Evolutionary conservation across 2,888 invertebrate genomes (phyloP), one percentile per base, ranked within the genome.

Genomic region (Calliopum simillimum): DNA sequence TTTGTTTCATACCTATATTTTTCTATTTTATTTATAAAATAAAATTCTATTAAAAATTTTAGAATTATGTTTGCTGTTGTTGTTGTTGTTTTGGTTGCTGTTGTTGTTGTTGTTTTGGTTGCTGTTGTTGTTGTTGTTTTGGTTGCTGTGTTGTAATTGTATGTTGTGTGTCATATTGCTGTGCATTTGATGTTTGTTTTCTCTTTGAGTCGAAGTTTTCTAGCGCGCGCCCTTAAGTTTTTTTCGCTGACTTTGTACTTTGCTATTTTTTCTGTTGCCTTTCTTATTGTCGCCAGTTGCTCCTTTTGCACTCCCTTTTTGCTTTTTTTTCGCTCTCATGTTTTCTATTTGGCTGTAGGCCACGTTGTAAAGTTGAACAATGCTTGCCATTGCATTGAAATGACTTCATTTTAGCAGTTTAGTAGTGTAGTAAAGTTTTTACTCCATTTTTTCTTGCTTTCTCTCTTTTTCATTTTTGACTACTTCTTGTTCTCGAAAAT

Each of bases 1-100:
- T 65, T 43, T 21, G 51, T 19, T 21, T 63, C 2, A 14, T 23
- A 21, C 23, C 12, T 56, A 23, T 4, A 33, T 8, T 33, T 33
- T 33, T 4, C 14, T 14, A 8, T 59, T 43, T 16, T 16, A 25
- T 56, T n/a, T 55, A 3, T 43, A 16, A 13, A 53, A 56, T 23
- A 19, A 56, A 55, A 55, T 53, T 65, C 44, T 65, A 65, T 65
- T 65, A 56, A 55, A n/a, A 65, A 65, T 46, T 65, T 65, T 55
- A 56, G 55, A 53, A 41, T 65, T 65, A 19, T 19, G 16, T 16
- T 25, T 13, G n/a, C 1, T 55, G 21, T 23, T 21, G 13, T 55
- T 55, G 3, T 55, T 13, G 1, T 55, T 16, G 13, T 63, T 49
- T 8, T 11, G 14, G 4, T 1, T 41, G 61, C 21, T 59, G 2